phyloP scores from a whole-genome alignment of 2,797 vertebrate genomes.

The Adelosebastes latens region DNA sequence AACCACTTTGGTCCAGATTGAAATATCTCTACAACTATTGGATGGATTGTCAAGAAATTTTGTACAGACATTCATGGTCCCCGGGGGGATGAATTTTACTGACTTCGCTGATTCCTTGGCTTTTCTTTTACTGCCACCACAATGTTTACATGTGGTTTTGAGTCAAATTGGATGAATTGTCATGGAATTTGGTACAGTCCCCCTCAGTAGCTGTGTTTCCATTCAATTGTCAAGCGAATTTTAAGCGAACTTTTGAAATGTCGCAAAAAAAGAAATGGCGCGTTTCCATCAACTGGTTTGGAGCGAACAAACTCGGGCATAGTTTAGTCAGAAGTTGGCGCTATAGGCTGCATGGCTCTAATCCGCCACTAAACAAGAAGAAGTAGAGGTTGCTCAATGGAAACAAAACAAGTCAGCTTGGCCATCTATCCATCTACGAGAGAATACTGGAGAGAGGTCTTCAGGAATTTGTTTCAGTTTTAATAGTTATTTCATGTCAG shows the following conservation, averaged over 20 bases:
- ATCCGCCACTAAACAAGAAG: not conserved
- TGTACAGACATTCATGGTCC: not conserved
- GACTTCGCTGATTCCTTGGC: not conserved
- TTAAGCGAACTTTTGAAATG: not conserved
- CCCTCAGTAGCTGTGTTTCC: not conserved
- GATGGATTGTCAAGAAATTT: not conserved
- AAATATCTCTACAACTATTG: constrained; percentile 5
- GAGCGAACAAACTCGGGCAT: not conserved
- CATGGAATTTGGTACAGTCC: not conserved
- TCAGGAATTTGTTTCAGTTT: too few species aligned
- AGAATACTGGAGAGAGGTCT: too few species aligned
- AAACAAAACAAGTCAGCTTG: too few species aligned
- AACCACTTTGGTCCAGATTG: not conserved
- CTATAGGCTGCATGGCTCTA: not conserved
- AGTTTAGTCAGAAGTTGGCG: not conserved
- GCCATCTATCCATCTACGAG: too few species aligned
- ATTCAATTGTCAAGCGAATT: not conserved
- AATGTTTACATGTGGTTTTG: not conserved
- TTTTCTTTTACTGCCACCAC: not conserved
- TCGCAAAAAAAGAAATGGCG: not conserved
- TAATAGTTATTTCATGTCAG: not conserved
- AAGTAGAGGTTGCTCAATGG: too few species aligned
- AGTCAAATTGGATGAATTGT: not conserved
- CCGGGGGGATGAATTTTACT: not conserved
- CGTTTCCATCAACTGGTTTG: not conserved